Percentiles rank a stretch among this genome's conserved stretches.
Conservation (phyloP, 2,888 invertebrate genomes). For the Gymnosoma rotundatum region DNA sequence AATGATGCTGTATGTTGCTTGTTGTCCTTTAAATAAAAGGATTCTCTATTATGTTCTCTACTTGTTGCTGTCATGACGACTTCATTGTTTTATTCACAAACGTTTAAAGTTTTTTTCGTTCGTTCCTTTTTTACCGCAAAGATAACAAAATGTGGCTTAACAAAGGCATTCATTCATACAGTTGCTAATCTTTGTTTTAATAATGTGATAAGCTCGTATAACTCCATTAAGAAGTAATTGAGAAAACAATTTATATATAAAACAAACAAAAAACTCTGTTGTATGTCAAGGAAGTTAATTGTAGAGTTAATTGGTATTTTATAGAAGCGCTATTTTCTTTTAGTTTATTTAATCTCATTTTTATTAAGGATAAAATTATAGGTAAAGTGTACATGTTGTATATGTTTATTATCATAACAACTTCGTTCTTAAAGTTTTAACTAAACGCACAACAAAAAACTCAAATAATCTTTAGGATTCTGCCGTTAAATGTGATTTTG, state of each 20-base stretch:
- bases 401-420: no score
- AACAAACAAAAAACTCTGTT: neutral
- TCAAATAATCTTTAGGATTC: no score
- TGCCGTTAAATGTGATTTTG: no score
- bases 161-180: constrained; percentile 62
- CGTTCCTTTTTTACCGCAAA: constrained; percentile 49
- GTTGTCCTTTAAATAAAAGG: constrained; percentile 62
- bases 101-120: constrained; percentile 43
- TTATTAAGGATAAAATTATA: no score
- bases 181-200: constrained; percentile 57
- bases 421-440: no score
- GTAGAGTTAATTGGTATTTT: constrained; percentile 7
- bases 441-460: no score
- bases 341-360: neutral
- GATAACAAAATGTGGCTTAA: constrained; percentile 69
- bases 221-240: constrained; percentile 61
- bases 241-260: constrained; percentile 39
- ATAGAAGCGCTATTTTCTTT: neutral
- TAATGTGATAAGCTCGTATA: constrained; percentile 63
- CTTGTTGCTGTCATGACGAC: constrained; percentile 65
- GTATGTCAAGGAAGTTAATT: constrained; percentile 40
- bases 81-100: constrained; percentile 63
- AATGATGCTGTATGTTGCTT: constrained; percentile 42
- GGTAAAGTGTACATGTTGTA: no score
- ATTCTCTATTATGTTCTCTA: constrained; percentile 54